Evolutionary conservation across 2,797 vertebrate species (phyloP).

Genomic region (Parauchenoglanis punctatus): DNA sequence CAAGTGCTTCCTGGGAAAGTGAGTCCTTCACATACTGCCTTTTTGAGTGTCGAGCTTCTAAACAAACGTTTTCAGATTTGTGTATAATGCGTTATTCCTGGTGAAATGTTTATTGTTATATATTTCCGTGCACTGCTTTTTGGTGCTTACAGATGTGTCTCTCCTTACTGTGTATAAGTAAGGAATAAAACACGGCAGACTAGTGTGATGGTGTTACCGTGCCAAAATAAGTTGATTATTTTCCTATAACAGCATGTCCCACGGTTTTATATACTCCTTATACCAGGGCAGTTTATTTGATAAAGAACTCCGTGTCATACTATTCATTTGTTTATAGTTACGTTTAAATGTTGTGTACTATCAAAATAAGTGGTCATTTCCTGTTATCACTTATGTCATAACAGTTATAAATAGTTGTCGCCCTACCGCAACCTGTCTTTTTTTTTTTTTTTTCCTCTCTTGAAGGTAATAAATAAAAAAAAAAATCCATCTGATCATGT

Average conservation of each 20-base stretch:
- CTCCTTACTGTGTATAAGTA: background rate
- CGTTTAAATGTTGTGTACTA: background rate
- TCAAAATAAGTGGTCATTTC: background rate
- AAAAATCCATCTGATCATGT: background rate
- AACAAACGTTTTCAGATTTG: background rate
- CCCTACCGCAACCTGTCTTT: background rate
- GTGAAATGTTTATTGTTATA: background rate
- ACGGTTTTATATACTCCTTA: too few relatives aligned
- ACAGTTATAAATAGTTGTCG: background rate
- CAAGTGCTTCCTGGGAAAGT: constrained; percentile 99
- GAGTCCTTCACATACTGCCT: constrained; percentile 71
- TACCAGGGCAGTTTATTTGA: background rate
- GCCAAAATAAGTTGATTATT: background rate
- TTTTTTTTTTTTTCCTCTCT: background rate
- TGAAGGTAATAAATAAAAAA: background rate
- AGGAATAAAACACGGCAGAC: background rate
- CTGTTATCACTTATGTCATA: background rate
- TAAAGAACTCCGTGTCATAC: background rate
- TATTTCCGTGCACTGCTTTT: background rate
- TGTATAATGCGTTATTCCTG: background rate
- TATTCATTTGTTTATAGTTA: background rate
- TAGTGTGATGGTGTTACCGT: background rate
- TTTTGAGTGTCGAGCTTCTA: background rate
- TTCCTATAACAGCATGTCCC: background rate
- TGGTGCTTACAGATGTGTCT: too few relatives aligned